Conservation (phyloP, 2,113 vertebrate genomes). For the Rattus norvegicus region DNA sequence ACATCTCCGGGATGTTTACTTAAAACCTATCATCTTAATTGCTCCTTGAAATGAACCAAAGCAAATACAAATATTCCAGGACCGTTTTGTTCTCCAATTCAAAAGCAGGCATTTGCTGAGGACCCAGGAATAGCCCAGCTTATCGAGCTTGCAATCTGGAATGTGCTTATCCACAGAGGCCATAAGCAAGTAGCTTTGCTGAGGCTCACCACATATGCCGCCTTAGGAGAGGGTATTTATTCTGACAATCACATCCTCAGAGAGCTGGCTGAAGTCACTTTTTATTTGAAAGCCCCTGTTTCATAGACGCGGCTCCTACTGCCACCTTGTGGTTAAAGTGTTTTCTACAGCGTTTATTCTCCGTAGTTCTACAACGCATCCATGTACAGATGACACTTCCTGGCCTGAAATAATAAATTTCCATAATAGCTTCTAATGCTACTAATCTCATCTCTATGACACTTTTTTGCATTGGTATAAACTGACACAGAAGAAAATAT, state of each 20-base stretch:
- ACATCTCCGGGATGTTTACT: neutral
- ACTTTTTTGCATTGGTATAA: slow-evolving; percentile 19
- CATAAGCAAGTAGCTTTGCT: neutral
- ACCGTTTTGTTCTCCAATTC: neutral
- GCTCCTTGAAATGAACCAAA: neutral
- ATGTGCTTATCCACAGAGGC: neutral
- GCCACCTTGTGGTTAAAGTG: slow-evolving; percentile 75
- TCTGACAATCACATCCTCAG: slow-evolving; percentile 56
- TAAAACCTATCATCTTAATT: neutral
- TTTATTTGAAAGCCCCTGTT: neutral
- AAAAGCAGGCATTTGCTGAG: slow-evolving; percentile 17
- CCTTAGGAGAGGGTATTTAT: slow-evolving; percentile 23
- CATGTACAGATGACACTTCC: neutral
- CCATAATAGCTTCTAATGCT: neutral
- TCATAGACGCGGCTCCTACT: slow-evolving; percentile 30
- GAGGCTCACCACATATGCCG: neutral
- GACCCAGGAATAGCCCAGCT: neutral
- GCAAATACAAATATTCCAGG: slow-evolving; percentile 23
- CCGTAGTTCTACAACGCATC: neutral
- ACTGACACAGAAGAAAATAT: neutral
- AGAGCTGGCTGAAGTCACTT: slow-evolving; percentile 41
- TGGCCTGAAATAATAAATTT: slow-evolving; percentile 10
- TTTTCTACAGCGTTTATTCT: slow-evolving; percentile 19
- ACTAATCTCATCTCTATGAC: neutral
- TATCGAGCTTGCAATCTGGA: neutral